Base-by-base conservation (phyloP, 2,113 vertebrate species). In the Oxyruncus cristatus region DNA sequence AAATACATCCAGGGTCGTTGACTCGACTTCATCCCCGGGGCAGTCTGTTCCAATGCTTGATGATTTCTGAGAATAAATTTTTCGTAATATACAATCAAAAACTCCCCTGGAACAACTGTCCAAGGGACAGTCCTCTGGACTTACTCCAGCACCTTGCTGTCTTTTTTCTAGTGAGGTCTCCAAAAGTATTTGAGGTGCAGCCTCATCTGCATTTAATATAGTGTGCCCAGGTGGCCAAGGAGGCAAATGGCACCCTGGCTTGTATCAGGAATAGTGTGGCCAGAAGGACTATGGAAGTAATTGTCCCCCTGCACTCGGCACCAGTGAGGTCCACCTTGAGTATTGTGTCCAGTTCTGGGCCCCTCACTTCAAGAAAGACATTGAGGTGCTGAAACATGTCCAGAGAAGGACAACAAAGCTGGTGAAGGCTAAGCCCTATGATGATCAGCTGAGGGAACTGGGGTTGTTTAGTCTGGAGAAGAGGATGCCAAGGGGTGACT, bases 261-360 rank as follows among this genome's bases (percentile, higher is more conserved):
- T 39, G 28, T 46, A 20, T 30, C 53, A 67, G 28, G 19, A 75
- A 26, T 6, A 20, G 6, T 17, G 20, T 7, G 44, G 6, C 20
- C 23, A 53, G 16, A 7, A 52, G 24, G 27, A 82, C 39, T 11
- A n/a, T 28, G 8, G 16, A n/a, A 61, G 28, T 1, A 37, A n/a
- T n/a, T 46, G 5, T 82, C 3, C 19, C 33, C 5, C 3, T 52
- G 5, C 13, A 37, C 9, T 4, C 5, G 2, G 23, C 23, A n/a
- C 53, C 39, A 20, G 19, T 67, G 33, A 61, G 23, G 23, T 8
- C 11, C 28, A n/a, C 11, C 53, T 67, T 6, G 32, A 46, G 23
- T n/a, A 44, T 14, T 39, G 23, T 17, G 23, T 46, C 20, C 24
- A n/a, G 20, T 46, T 41, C 28, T 30, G 39, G 61, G 39, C 11